These are phyloP conservation scores for Ophonus ardosiacus DNA, from an alignment of 2,888 invertebrate species.

Conservation along the genomic window DNA sequence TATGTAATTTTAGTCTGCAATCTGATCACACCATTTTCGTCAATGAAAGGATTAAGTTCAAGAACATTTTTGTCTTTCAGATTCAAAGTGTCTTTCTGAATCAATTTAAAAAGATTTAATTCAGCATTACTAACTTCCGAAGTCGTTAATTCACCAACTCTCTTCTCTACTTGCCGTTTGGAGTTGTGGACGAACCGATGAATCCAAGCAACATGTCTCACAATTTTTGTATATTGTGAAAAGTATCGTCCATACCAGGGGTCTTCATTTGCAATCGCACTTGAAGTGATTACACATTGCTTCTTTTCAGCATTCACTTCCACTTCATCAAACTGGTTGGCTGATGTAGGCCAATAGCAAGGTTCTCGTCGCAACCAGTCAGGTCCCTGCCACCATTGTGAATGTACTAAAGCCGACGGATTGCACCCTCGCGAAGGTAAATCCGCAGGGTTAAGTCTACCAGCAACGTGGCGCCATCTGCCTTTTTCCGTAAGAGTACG, in stretches of 20 bases:
- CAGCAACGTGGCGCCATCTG: no score
- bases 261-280: neutral
- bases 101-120: neutral
- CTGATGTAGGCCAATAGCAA: no score
- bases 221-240: neutral
- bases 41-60: neutral
- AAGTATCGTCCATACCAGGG: neutral
- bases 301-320: neutral
- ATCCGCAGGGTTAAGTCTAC: constrained; percentile 69
- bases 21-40: neutral
- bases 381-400: constrained; percentile 70
- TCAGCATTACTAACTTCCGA: neutral
- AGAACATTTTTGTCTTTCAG: neutral
- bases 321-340: no score
- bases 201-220: neutral
- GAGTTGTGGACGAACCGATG: neutral
- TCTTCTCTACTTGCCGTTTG: neutral
- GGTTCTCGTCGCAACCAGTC: no score
- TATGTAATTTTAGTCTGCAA: neutral
- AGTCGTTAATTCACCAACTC: neutral
- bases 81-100: neutral
- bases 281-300: neutral
- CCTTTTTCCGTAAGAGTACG: constrained; percentile 55
- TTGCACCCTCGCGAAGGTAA: constrained; percentile 69
- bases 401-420: constrained; percentile 66